phyloP scores from a whole-genome alignment of 2,888 invertebrate genomes.

The Mechanitis mazaeus region DNA sequence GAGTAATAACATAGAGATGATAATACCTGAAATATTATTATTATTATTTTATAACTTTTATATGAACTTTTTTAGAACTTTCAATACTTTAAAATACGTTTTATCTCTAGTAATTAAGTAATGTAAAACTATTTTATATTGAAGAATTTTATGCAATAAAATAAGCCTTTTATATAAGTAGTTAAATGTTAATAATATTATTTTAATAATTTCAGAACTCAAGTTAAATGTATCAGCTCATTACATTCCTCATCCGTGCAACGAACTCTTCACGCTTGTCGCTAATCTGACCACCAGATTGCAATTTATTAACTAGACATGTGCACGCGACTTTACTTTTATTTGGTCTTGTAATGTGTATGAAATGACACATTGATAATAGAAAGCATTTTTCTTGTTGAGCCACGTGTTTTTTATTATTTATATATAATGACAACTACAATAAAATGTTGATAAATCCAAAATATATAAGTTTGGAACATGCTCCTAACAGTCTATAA shows the following conservation, averaged over 20 bases:
- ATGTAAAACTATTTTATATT: too few relatives aligned
- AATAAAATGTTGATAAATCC: too few relatives aligned
- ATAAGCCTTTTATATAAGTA: too few relatives aligned
- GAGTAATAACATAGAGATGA: slow-evolving; percentile 21
- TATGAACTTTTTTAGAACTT: not conserved
- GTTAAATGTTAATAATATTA: too few relatives aligned
- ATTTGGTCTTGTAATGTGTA: slow-evolving; percentile 5
- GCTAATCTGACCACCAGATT: slow-evolving; percentile 48
- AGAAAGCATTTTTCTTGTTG: too few relatives aligned
- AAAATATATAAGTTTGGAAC: too few relatives aligned
- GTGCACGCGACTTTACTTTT: slow-evolving; percentile 14
- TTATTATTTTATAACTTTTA: not conserved
- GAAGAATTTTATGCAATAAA: too few relatives aligned
- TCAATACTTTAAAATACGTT: not conserved
- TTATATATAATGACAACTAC: too few relatives aligned
- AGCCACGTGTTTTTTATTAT: too few relatives aligned
- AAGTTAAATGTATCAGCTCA: slow-evolving; percentile 38
- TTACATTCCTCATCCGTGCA: slow-evolving; percentile 39
- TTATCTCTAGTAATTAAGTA: not conserved
- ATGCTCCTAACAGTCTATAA: too few relatives aligned
- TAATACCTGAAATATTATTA: slow-evolving; percentile 7
- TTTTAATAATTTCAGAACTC: not conserved
- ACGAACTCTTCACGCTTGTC: slow-evolving; percentile 46
- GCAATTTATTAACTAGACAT: slow-evolving; percentile 56
- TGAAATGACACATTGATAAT: slow-evolving; percentile 1